Evolutionary conservation across 2,888 invertebrate genomes (phyloP), one percentile per base, ranked within the genome.

Genomic region (Notodonta dromedarius): DNA sequence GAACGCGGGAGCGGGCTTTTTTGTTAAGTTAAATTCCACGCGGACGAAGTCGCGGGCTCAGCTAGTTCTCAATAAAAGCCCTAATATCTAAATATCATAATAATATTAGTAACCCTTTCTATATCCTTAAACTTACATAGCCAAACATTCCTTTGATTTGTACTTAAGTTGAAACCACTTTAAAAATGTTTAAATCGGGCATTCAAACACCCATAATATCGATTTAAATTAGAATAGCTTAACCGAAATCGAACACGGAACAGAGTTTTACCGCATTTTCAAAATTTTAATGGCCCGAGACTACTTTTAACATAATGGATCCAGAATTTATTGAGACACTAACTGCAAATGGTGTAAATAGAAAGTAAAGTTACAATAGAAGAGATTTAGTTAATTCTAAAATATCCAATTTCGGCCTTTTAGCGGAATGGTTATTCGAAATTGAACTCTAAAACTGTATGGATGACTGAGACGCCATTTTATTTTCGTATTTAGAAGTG

Each of bases 401-500:
- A 64, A 65, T 59, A 14, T 42, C 58, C 62, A 63, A 65, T 65
- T 60, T 24, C 44, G 13, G 50, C 62, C 51, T 51, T 59, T 51
- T 4, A 65, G 66, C 50, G 60, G 55, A 48, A 60, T 58, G 52
- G 50, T 61, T 40, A 48, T 54, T 61, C 48, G 56, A 73, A 78
- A 74, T 70, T 67, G 65, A 70, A 73, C 76, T 69, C 66, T 77
- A 54, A 57, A 56, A 58, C 64, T 50, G 56, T 35, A 65, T 63
- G 67, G 62, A 62, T 56, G 61, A 57, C 62, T 53, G 58, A 60
- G 62, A 69, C 63, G 58, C 68, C 67, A 67, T 73, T 61, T 63
- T 66, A 66, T 63, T 57, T 73, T 69, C 58, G 57, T 63, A 71
- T 71, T 75, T 74, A 73, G 74, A 78, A 78, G 70, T 69, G 67